phyloP scores from a whole-genome alignment of 92 coral and sea anemone species.

The Heteractis magnifica region DNA sequence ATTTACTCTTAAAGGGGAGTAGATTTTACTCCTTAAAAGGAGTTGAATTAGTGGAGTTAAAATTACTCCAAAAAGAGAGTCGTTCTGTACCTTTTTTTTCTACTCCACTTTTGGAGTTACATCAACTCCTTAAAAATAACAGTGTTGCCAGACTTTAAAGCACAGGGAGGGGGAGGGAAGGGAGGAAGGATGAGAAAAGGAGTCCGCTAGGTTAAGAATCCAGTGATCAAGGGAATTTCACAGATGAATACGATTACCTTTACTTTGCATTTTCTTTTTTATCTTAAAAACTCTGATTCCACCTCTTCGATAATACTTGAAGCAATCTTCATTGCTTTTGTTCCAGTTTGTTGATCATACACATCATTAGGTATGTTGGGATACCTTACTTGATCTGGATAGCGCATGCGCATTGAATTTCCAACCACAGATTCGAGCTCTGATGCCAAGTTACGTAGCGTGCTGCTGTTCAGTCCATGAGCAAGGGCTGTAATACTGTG shows the following conservation, averaged over 20 bases:
- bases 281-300: conserved; percentile 14
- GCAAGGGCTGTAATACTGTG: conserved; percentile 56
- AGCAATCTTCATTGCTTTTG: conserved; percentile 35
- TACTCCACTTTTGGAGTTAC: too few species aligned
- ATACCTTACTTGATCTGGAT: conserved; percentile 61
- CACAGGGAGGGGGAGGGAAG: too few species aligned
- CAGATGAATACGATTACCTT: neutral
- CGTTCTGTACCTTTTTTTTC: too few species aligned
- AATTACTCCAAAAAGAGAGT: too few species aligned
- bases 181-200: too few species aligned
- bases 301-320: conserved; percentile 34
- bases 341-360: conserved; percentile 39
- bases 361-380: conserved; percentile 70
- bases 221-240: too few species aligned
- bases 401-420: conserved; percentile 79
- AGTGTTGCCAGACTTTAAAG: too few species aligned
- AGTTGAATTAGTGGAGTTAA: too few species aligned
- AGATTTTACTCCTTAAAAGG: too few species aligned
- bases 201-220: too few species aligned
- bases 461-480: conserved; percentile 21
- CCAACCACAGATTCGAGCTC: conserved; percentile 43
- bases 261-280: neutral
- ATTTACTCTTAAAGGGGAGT: too few species aligned
- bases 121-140: too few species aligned
- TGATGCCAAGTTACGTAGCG: conserved; percentile 36